phyloP scores from a whole-genome alignment of 35 echinoderm and acorn worm genomes.

The Hemicentrotus pulcherrimus region DNA sequence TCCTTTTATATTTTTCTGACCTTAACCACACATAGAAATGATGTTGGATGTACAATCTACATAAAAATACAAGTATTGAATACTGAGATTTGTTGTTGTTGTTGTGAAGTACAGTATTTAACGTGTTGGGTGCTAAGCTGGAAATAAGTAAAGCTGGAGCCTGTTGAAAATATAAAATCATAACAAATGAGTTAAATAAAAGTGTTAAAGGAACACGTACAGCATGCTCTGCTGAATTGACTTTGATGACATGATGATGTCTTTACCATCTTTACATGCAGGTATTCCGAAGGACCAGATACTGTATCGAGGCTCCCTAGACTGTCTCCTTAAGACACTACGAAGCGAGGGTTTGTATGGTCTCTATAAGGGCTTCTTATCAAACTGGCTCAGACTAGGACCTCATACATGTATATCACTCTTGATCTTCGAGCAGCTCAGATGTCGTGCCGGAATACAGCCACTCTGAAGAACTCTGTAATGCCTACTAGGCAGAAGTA shows the following conservation, averaged over 20 bases:
- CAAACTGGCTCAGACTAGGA: slow-evolving; percentile 93
- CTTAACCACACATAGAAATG: no score
- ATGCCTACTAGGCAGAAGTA: no score
- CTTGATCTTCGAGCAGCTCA: slow-evolving; percentile 84
- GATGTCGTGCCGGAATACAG: slow-evolving; percentile 75
- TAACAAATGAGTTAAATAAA: background rate
- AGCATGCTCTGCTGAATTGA: background rate
- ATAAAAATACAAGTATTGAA: no score
- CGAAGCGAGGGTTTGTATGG: slow-evolving; percentile 78
- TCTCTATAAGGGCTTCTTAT: slow-evolving; percentile 95
- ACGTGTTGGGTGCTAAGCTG: no score
- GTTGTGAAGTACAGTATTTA: no score
- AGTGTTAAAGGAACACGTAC: background rate
- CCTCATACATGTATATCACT: slow-evolving; percentile 91
- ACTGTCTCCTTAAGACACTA: slow-evolving; percentile 83
- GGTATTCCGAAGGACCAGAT: slow-evolving; percentile 68
- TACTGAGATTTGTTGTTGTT: no score
- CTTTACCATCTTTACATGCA: slow-evolving; percentile 28
- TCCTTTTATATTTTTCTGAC: no score
- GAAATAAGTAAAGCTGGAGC: no score
- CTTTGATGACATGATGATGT: background rate
- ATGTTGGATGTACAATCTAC: no score
- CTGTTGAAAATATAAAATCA: no score
- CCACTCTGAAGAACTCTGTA: slow-evolving; percentile 60
- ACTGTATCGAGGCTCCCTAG: slow-evolving; percentile 73